phyloP scores from a whole-genome alignment of 2,113 vertebrate species.

The Neolamprologus ventralis region DNA sequence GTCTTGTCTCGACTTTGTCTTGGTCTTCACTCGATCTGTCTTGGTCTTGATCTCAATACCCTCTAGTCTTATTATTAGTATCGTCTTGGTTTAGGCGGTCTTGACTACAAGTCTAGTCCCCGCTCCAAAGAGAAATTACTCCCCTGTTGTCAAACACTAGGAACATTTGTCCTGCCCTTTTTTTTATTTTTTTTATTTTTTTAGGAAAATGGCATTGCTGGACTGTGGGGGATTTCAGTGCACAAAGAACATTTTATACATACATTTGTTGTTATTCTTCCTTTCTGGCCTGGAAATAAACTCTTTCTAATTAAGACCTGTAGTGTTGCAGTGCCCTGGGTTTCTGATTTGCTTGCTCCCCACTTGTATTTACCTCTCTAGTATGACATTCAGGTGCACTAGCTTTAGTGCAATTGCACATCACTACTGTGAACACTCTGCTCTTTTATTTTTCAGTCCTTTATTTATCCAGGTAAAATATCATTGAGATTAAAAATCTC shows the following conservation, averaged over 20 bases:
- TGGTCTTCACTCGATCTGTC: not conserved
- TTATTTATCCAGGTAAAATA: not conserved
- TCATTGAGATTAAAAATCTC: not conserved
- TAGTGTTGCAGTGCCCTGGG: not conserved
- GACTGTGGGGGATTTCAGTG: not conserved
- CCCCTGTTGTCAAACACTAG: not conserved
- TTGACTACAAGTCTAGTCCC: not conserved
- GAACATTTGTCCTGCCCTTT: not conserved
- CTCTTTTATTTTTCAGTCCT: not conserved
- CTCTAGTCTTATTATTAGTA: not conserved
- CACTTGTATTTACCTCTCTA: not conserved
- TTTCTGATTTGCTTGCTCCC: not conserved
- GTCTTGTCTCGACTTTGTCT: not conserved
- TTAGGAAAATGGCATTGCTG: not conserved
- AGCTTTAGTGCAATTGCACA: not conserved
- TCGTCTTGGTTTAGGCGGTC: not conserved
- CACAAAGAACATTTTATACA: not conserved
- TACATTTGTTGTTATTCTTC: not conserved
- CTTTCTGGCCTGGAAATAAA: not conserved
- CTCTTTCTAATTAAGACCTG: not conserved
- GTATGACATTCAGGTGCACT: not conserved
- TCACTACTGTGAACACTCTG: not conserved
- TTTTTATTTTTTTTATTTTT: no score
- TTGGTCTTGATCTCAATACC: not conserved
- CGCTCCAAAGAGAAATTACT: not conserved